Evolutionary conservation across 2,888 invertebrate genomes (phyloP), one percentile per base, ranked within the genome.

Genomic region (Nemotelus nigrinus): DNA sequence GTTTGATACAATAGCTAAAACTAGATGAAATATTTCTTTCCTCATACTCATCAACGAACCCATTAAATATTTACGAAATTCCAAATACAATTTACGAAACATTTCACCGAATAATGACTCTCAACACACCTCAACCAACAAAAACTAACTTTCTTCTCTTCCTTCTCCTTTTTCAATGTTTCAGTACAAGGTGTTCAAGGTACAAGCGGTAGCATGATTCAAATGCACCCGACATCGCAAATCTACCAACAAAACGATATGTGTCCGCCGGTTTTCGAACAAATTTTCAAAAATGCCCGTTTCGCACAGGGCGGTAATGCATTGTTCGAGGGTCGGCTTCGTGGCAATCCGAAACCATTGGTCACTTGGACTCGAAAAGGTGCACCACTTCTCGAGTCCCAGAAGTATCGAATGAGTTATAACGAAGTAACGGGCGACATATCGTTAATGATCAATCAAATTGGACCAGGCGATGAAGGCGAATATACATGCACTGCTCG

Each of bases 271-370:
- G 94, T 97, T 82, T 96, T 98, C 88, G 97, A 97, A 88, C 96
- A 96, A 88, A 96, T 97, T 85, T 97, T 97, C 88, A 94, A 94
- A 88, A 96, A 96, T 88, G 96, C 96, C 82, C 92, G 96, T 85
- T 96, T 97, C 88, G 96, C 96, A 80, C 96, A 97, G 89, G 97
- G 97, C 82, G 96, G 96, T 74, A 94, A 96, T 86, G 97, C 96
- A 76, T 90, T 94, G 83, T 97, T 98, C 86, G 97, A 98, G 88
- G 97, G 97, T 67, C 92, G 94, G 83, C 93, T 98, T 55, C 91
- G 93, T 83, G 98, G 97, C 80, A 95, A 94, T 87, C 98, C 98
- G 53, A 94, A 94, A 85, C 97, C 98, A 79, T 92, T 93, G 82
- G 96, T 99, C 81, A 92, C 94, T 80, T 96, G 96, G 95, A 95